A percentile compares a stretch with the other conserved stretches of the same genome.
phyloP scores from a whole-genome alignment of 2,888 invertebrate genomes.

The Sialis lutaria region DNA sequence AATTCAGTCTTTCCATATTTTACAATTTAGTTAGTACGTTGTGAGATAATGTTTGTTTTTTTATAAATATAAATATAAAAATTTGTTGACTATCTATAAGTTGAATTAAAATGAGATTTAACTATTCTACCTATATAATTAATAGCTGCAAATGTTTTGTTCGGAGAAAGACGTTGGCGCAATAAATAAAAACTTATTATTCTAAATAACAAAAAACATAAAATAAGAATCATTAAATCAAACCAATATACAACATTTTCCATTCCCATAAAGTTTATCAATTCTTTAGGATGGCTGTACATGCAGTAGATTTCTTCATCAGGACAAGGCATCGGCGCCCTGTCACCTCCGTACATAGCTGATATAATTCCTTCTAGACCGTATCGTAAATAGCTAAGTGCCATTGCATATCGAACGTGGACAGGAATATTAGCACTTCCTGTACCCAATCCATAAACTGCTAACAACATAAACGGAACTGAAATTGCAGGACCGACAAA shows the following conservation, averaged over 20 bases:
- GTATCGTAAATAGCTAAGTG: conserved; percentile 66
- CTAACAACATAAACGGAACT: conserved; percentile 76
- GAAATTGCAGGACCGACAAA: conserved; percentile 76
- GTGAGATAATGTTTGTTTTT: not conserved
- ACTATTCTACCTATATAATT: conserved; percentile 52
- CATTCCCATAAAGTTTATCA: conserved; percentile 61
- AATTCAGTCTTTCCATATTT: too few relatives aligned
- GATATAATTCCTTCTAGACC: conserved; percentile 66
- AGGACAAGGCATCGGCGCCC: conserved; percentile 59
- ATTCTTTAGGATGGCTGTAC: conserved; percentile 52
- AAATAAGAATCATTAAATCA: conserved; percentile 42
- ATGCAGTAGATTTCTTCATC: conserved; percentile 53
- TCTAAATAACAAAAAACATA: conserved; percentile 45
- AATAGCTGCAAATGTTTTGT: conserved; percentile 51
- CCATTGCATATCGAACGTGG: conserved; percentile 63
- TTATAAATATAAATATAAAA: not conserved
- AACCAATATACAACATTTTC: conserved; percentile 47
- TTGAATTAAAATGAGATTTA: conserved; percentile 31
- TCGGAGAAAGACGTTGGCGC: conserved; percentile 50
- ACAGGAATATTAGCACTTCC: conserved; percentile 44
- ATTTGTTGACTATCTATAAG: conserved; percentile 3
- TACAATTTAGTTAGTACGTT: too few relatives aligned
- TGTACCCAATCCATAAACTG: conserved; percentile 74
- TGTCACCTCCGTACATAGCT: conserved; percentile 61
- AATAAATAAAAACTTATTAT: conserved; percentile 52